Evolutionary conservation across 2,888 invertebrate genomes (phyloP), one percentile per base, ranked within the genome.

Genomic region (Calameuta idolon): DNA sequence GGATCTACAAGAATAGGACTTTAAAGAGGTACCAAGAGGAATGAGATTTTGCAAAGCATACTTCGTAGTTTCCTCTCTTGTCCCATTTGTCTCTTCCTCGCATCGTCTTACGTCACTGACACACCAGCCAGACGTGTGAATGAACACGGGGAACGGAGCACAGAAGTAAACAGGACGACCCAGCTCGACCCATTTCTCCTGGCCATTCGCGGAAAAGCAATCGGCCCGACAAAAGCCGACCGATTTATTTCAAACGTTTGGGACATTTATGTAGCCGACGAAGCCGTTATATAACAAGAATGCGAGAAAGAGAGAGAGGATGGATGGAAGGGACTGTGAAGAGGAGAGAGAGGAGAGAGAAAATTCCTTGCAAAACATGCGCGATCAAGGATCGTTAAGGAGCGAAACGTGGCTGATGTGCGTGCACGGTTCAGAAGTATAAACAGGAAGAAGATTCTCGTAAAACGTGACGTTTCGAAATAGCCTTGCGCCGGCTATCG

Each of bases 141-240:
- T 23, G 55, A 55, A 31, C 31, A 30, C 4, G 30, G n/a, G 76
- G 5, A 23, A 69, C 55, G 23, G 33, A 40, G n/a, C 37, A 11
- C 34, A 37, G 69, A 69, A 34, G 34, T 55, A 55, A 55, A 55
- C 23, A 55, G 55, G 23, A 9, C 55, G 55, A 23, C 55, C 23
- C 55, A 55, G 69, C 55, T 69, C 40, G 69, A 84, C 83, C 83
- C 82, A 84, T 85, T 86, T 87, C 83, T 82, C 80, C 77, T 77
- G 77, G 81, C 80, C 74, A 80, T 82, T 82, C 81, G 79, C 69
- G 76, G 74, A 77, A 79, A 75, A 69, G 77, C 81, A 81, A 84
- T 83, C 81, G 80, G 33, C 75, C 68, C 76, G 79, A 83, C 81
- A 85, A 85, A 85, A 81, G 81, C 76, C 68, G 79, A 73, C 80